phyloP scores from a whole-genome alignment of 2,113 vertebrate species.

The Jacana jacana region DNA sequence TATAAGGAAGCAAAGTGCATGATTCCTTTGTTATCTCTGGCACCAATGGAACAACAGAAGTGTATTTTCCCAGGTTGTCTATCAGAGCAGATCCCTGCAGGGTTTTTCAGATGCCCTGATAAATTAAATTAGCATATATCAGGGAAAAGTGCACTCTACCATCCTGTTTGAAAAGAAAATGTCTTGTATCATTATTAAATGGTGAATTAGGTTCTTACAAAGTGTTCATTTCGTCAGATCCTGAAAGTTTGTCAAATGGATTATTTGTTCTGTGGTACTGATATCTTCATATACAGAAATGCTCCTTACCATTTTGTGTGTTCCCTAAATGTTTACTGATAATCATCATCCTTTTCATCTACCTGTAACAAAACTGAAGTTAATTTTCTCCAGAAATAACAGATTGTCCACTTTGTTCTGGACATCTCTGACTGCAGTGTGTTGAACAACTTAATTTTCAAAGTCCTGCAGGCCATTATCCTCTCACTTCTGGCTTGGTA shows the following conservation, averaged over 20 bases:
- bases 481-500: not conserved
- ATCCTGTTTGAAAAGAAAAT: not conserved
- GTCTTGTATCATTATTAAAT: not conserved
- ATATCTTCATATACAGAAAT: not conserved
- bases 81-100: not conserved
- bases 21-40: slow-evolving; percentile 54
- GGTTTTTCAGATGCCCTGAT: not conserved
- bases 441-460: not conserved
- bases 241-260: not conserved
- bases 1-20: slow-evolving; percentile 20
- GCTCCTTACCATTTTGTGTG: not conserved
- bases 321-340: not conserved
- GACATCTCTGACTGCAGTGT: not conserved
- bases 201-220: not conserved
- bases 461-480: not conserved
- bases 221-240: not conserved
- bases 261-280: not conserved
- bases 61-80: slow-evolving; percentile 55
- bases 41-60: not conserved
- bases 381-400: not conserved
- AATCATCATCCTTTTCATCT: not conserved
- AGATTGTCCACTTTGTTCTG: not conserved
- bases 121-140: not conserved
- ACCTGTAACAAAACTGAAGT: not conserved
- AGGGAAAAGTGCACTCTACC: not conserved